These are phyloP conservation scores for Cataglyphis cursor DNA, from an alignment of 2,888 invertebrate genomes.

Conservation along the genomic window DNA sequence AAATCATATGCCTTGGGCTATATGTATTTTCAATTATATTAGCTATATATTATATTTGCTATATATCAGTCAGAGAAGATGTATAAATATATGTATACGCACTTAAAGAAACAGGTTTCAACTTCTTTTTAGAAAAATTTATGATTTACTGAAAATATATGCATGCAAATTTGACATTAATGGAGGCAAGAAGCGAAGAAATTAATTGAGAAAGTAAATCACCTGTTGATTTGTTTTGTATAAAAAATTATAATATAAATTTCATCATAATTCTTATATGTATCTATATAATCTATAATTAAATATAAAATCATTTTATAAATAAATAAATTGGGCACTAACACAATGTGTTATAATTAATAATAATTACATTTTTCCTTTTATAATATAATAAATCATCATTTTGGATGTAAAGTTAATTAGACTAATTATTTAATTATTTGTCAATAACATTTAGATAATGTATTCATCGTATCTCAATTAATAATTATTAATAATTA, in stretches of 20 bases:
- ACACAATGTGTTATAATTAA: neutral
- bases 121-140: neutral
- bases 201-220: neutral
- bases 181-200: neutral
- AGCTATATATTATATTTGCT: neutral
- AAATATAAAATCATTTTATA: neutral
- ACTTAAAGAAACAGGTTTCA: constrained; percentile 16
- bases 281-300: neutral
- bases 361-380: neutral
- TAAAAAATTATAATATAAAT: neutral
- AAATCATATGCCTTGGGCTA: constrained; percentile 10
- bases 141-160: constrained; percentile 23
- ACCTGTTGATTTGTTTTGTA: neutral
- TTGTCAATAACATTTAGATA: neutral
- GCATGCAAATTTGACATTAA: constrained; percentile 30
- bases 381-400: neutral
- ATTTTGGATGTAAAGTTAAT: constrained; percentile 15
- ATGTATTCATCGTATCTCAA: constrained; percentile 15
- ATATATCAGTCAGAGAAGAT: neutral
- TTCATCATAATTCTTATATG: neutral
- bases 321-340: neutral
- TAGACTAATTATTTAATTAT: neutral
- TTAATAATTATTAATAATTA: no score
- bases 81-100: constrained; percentile 17
- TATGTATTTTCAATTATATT: constrained; percentile 26